phyloP scores from a whole-genome alignment of 2,797 vertebrate species.

The Anniella stebbinsi region DNA sequence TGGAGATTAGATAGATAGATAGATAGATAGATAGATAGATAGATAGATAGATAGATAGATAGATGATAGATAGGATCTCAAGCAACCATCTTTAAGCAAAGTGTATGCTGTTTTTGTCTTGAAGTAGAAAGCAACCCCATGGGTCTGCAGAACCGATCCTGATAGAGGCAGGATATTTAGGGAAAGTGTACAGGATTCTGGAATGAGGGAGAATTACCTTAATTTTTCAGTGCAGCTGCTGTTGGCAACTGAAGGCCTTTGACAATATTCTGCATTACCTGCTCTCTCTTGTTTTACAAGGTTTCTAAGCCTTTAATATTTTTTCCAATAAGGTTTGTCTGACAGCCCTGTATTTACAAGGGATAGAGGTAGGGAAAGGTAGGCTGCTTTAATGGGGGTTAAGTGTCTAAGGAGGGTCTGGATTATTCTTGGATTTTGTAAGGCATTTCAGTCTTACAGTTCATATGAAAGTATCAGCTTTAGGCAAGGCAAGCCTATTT shows the following conservation, averaged over 20 bases:
- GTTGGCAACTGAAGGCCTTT: conserved; percentile 25
- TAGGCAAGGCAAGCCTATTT: conserved; percentile 55
- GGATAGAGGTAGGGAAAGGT: conserved; percentile 25
- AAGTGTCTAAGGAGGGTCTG: conserved; percentile 58
- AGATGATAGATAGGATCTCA: neutral
- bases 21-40: too few relatives aligned
- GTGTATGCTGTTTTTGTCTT: neutral
- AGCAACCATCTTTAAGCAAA: neutral
- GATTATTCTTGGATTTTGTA: conserved; percentile 65
- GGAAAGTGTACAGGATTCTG: conserved; percentile 5
- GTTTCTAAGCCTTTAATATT: conserved; percentile 43
- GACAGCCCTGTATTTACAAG: conserved; percentile 42
- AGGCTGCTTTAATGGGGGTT: conserved; percentile 42
- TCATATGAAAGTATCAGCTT: conserved; percentile 55
- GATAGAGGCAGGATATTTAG: neutral
- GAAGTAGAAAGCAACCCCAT: neutral
- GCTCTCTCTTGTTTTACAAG: neutral
- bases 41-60: too few relatives aligned
- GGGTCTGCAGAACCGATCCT: neutral
- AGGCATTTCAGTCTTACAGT: conserved; percentile 66
- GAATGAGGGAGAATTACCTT: neutral
- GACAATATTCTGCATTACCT: conserved; percentile 30
- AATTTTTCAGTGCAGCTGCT: conserved; percentile 43
- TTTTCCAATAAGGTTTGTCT: conserved; percentile 15
- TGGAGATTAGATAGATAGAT: too few relatives aligned